Evolutionary conservation across 2,888 invertebrate genomes (phyloP), one percentile per base, ranked within the genome.

Genomic region (Gastracanthus pulcherrimus): DNA sequence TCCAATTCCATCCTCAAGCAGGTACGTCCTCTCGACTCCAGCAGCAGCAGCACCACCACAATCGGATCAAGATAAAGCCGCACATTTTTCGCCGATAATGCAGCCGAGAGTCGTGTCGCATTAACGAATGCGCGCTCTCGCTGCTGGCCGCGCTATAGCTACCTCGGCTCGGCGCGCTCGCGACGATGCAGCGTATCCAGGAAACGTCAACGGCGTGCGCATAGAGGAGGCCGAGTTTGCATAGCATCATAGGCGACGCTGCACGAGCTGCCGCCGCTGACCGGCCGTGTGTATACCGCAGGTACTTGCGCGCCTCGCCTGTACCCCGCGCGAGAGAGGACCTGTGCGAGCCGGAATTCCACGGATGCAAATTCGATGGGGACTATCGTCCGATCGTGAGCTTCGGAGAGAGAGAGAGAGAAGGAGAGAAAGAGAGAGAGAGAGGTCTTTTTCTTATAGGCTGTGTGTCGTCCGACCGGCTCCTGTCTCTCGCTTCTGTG

Each of bases 371-470:
- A 91, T 91, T 91, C 89, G 88, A 88, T 84, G 84, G 85, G 86
- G 87, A n/a, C 88, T 89, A 89, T 90, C 89, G 90, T 86, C 58
- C 62, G 87, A 91, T 91, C 91, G 91, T 91, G 90, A 90, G 88
- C 86, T 3, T 64, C 19, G 41, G 45, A n/a, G 45, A 45, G n/a
- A 45, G 41, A 41, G 41, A 41, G 51, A 55, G 26, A n/a, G n/a
- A n/a, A n/a, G 41, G 45, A n/a, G 45, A 45, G n/a, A 45, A n/a
- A 41, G 41, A 41, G 51, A 55, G 26, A n/a, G n/a, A n/a, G 51
- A 11, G 51, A 11, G 26, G 26, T 55, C 23, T 55, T 55, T 51
- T 51, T 55, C 51, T 55, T 26, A 0, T 19, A 19, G 23, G 7
- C 51, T 26, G 51, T 51, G 16, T 45, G 16, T 16, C n/a, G 45